phyloP scores from a whole-genome alignment of 2,113 vertebrate genomes.

The Forbesichthys papilliferus region DNA sequence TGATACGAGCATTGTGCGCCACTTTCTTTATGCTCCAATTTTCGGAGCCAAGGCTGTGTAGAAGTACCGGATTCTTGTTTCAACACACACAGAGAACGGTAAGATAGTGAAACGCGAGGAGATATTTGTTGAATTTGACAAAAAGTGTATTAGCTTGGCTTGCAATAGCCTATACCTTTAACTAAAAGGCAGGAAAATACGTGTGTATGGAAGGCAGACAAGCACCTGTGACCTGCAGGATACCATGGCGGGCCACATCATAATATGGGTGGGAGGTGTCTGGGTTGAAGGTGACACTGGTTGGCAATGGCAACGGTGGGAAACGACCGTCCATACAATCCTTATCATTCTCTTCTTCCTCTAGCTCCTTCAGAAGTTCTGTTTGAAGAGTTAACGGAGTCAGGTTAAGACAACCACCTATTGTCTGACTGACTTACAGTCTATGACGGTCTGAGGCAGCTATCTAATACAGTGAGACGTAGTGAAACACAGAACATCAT shows the following conservation, averaged over 20 bases:
- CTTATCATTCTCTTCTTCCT: slow-evolving; percentile 66
- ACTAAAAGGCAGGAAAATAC: too few species aligned
- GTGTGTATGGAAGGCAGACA: neutral
- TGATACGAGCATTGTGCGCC: too few species aligned
- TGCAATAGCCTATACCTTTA: too few species aligned
- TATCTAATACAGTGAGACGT: neutral
- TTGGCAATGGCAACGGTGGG: slow-evolving; percentile 1
- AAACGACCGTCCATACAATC: neutral
- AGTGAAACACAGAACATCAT: too few species aligned
- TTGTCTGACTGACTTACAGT: neutral
- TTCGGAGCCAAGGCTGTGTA: too few species aligned
- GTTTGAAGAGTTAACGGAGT: neutral
- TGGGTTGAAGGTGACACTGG: slow-evolving; percentile 34
- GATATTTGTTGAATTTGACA: too few species aligned
- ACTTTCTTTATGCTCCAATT: too few species aligned
- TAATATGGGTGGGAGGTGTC: slow-evolving; percentile 82
- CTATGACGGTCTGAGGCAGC: neutral
- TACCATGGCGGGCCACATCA: slow-evolving; percentile 85
- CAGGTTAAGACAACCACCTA: neutral
- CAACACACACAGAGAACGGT: too few species aligned
- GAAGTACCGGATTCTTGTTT: too few species aligned
- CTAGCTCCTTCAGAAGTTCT: slow-evolving; percentile 80
- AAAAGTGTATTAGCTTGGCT: too few species aligned
- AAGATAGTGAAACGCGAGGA: too few species aligned
- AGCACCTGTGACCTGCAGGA: slow-evolving; percentile 82